Base-by-base conservation (phyloP, 1,140 invertebrate species). In the Drosophila obscura region DNA sequence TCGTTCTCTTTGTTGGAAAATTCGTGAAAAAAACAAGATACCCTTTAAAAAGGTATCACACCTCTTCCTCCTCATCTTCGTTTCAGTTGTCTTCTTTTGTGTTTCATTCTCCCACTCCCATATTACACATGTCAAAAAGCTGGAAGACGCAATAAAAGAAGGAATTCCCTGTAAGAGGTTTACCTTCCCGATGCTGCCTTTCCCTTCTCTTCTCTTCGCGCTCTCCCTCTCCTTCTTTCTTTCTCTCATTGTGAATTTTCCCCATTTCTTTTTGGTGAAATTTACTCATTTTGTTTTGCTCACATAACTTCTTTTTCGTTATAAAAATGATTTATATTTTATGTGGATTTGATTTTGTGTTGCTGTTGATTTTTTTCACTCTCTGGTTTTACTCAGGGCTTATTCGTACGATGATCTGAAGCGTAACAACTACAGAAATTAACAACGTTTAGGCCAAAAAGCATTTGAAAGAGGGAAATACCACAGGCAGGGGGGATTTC, bases 391-490 rank as follows among this genome's bases (percentile, higher is more conserved):
- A 4, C 35, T 13, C 35, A 9, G 26, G 35, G 5, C 6, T 28
- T 28, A 28, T 6, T 28, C 26, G 26, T 7, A 28, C 26, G 26
- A 1, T 4, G 4, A 11, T 50, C 67, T 71, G 51, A 71, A 69
- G 65, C 67, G 67, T 71, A 58, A 71, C 67, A 71, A 69, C 67
- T 69, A 39, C 35, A 4, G 3, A 69, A 71, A 71, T 71, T 69
- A 71, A 71, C 67, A 71, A 15, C 65, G 67, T 69, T 71, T 71
- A 71, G 52, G 50, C 43, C 69, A 69, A 69, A 69, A 69, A 35
- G 64, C 26, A 58, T 69, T 58, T 56, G 57, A 69, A 69, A 39
- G 41, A 39, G 58, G 11, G 44, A 6, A 46, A 22, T 13, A 55
- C 41, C 4, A 62, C 15, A 28, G n/a, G n/a, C n/a, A 31, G 13